Conservation (phyloP, 2,888 invertebrate genomes). For the Pasiphila rectangulata region DNA sequence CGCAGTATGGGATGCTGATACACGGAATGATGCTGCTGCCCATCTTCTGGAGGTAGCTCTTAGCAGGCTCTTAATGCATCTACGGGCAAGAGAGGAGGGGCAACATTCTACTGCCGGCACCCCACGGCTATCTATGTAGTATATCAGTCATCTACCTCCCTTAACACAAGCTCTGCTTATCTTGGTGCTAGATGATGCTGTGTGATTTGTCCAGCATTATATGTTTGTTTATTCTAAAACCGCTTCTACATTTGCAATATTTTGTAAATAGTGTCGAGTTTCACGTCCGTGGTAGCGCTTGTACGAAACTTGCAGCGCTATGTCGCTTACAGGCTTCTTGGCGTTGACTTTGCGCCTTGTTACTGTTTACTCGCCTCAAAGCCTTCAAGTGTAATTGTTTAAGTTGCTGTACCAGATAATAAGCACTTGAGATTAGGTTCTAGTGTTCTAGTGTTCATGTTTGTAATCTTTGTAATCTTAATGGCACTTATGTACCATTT, state of each 20-base stretch:
- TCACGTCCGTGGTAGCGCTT: constrained; percentile 24
- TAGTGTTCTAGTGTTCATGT: constrained; percentile 17
- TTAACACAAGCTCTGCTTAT: no score
- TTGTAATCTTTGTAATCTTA: constrained; percentile 15
- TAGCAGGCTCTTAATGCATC: no score
- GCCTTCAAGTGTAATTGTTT: constrained; percentile 36
- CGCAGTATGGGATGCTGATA: no score
- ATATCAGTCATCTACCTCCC: no score
- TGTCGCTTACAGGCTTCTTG: constrained; percentile 39
- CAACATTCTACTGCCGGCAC: no score
- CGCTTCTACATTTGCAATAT: no score
- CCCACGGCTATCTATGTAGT: no score
- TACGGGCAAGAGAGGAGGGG: no score
- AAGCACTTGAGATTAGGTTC: constrained; percentile 34
- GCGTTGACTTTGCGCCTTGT: constrained; percentile 50
- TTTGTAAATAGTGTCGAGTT: constrained; percentile 16
- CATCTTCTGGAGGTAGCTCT: no score
- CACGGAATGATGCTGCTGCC: no score
- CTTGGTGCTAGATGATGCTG: no score
- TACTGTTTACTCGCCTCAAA: constrained; percentile 43
- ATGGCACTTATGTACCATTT: no score
- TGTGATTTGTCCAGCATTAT: background rate
- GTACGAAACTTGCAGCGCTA: constrained; percentile 33
- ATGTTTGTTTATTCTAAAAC: background rate
- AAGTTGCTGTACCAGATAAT: constrained; percentile 35